Evolutionary conservation across 2,797 vertebrate genomes (phyloP).

Genomic region (Chaenodraco wilsoni): DNA sequence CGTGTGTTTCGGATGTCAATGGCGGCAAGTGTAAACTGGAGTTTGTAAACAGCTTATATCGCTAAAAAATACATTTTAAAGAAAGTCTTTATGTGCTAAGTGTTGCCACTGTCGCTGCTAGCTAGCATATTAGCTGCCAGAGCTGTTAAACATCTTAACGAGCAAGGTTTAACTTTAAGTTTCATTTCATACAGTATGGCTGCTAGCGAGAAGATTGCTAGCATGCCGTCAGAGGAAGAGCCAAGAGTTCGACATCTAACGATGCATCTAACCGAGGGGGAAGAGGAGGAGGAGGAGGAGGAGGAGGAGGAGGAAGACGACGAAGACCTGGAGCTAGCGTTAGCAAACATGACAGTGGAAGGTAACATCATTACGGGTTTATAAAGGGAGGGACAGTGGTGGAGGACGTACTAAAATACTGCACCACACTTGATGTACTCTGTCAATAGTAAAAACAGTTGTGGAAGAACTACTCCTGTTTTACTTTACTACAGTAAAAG

Average conservation of each 20-base stretch:
- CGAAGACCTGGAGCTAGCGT: constrained; percentile 14
- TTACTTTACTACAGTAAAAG: too few relatives aligned
- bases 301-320: constrained; percentile 3
- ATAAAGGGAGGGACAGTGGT: too few relatives aligned
- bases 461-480: too few relatives aligned
- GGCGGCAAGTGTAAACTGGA: not conserved
- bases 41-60: not conserved
- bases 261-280: not conserved
- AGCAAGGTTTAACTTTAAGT: not conserved
- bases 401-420: not conserved
- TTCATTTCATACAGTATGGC: constrained; percentile 41
- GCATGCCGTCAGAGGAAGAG: not conserved
- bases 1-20: not conserved
- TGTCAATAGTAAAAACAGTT: too few relatives aligned
- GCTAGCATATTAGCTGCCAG: too few relatives aligned
- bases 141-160: too few relatives aligned
- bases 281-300: not conserved
- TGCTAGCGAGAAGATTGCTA: constrained; percentile 14
- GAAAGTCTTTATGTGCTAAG: rapidly evolving
- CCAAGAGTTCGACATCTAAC: rapidly evolving
- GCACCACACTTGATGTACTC: not conserved
- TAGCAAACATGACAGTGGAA: constrained; percentile 15
- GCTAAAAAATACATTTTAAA: rapidly evolving
- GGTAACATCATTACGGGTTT: constrained; percentile 24
- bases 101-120: too few relatives aligned